Conservation (phyloP, 2,888 invertebrate genomes). For the Orchestes rusci region DNA sequence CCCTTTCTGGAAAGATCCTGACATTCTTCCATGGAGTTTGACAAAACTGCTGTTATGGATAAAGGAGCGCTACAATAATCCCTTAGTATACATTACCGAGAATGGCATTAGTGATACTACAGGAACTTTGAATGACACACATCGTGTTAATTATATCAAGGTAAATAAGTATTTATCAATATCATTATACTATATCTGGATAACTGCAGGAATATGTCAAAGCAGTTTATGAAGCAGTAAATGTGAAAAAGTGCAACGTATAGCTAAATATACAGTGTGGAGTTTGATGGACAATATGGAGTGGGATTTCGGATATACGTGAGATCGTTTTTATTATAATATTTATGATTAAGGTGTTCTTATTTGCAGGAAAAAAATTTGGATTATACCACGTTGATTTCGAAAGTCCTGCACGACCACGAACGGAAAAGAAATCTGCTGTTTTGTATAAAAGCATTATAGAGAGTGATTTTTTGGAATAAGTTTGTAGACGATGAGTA, state of each 20-base stretch:
- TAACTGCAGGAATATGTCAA: conserved; percentile 23
- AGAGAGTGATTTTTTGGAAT: no score
- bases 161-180: conserved; percentile 28
- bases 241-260: conserved; percentile 55
- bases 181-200: no score
- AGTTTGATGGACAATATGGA: conserved; percentile 77
- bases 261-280: conserved; percentile 67
- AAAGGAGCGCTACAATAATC: conserved; percentile 42
- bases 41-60: conserved; percentile 50
- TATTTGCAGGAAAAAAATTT: conserved; percentile 58
- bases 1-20: conserved; percentile 47
- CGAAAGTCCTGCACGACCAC: conserved; percentile 48
- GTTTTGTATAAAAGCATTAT: conserved; percentile 44
- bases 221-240: conserved; percentile 42
- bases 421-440: conserved; percentile 59
- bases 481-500: no score
- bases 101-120: conserved; percentile 48
- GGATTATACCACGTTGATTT: conserved; percentile 66
- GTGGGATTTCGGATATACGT: conserved; percentile 66
- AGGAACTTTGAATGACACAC: conserved; percentile 46
- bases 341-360: no score
- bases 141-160: conserved; percentile 42
- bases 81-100: conserved; percentile 52
- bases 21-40: conserved; percentile 55
- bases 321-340: conserved; percentile 6